These are phyloP conservation scores for Muscicapa striata DNA, from an alignment of 2,797 vertebrate species.

Conservation along the genomic window DNA sequence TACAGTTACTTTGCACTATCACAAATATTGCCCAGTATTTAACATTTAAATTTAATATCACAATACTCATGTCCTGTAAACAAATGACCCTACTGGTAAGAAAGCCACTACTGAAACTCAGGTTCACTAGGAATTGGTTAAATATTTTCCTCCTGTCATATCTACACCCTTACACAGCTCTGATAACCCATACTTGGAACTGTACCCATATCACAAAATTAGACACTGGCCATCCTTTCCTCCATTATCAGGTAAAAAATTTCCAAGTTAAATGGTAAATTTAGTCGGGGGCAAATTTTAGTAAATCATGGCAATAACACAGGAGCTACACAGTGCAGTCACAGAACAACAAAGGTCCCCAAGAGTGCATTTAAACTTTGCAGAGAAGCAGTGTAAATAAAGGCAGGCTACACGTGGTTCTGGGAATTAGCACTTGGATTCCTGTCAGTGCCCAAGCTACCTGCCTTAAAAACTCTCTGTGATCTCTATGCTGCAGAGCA, in stretches of 20 bases:
- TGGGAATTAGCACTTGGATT: not conserved
- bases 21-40: conserved; percentile 21
- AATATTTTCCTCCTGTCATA: not conserved
- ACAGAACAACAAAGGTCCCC: not conserved
- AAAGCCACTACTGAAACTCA: conserved; percentile 14
- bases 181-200: not conserved
- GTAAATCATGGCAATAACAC: not conserved
- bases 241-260: not conserved
- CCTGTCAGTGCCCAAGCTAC: not conserved
- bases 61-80: conserved; percentile 3
- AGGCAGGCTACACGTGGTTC: not conserved
- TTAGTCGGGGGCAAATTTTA: not conserved
- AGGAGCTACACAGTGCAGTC: not conserved
- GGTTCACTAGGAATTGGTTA: not conserved
- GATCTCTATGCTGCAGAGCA: not conserved
- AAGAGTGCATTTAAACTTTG: not conserved
- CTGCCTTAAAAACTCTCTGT: not conserved
- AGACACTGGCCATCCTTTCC: not conserved
- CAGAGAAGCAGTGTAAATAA: not conserved
- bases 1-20: conserved; percentile 59
- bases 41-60: not conserved
- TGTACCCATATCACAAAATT: not conserved
- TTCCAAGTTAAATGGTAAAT: not conserved
- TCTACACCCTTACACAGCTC: not conserved
- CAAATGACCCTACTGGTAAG: conserved; percentile 7